phyloP scores from a whole-genome alignment of 1,140 invertebrate species.

The Plutomurus gul region DNA sequence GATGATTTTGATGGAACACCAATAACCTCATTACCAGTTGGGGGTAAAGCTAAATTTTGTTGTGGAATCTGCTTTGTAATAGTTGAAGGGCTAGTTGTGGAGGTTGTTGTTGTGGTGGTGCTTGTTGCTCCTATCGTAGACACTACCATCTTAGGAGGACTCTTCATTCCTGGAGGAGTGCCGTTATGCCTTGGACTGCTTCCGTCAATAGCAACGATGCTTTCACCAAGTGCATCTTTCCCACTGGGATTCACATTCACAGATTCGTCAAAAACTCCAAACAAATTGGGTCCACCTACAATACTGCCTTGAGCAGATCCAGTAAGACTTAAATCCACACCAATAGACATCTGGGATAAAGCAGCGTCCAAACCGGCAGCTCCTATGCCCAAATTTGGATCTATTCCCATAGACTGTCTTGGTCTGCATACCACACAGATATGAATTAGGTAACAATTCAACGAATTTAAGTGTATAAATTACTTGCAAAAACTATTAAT shows the following conservation, averaged over 20 bases:
- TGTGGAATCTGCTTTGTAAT: not conserved
- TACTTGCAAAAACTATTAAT: no score
- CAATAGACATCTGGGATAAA: slow-evolving; percentile 40
- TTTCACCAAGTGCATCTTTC: not conserved
- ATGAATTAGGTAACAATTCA: no score
- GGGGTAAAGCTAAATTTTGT: not conserved
- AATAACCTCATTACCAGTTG: not conserved
- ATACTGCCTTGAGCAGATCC: no score
- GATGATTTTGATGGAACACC: not conserved
- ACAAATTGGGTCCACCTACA: not conserved
- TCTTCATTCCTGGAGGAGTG: not conserved
- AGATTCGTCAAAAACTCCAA: slow-evolving; percentile 27
- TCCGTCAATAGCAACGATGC: not conserved
- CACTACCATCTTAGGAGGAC: not conserved
- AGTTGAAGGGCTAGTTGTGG: not conserved
- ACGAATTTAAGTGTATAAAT: no score
- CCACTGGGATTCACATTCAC: not conserved
- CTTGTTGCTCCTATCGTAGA: not conserved
- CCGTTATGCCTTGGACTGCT: not conserved
- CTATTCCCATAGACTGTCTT: slow-evolving; percentile 42
- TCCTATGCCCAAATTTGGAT: not conserved
- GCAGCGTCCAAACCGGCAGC: slow-evolving; percentile 32
- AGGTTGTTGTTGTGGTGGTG: not conserved
- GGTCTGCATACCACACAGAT: slow-evolving; percentile 32
- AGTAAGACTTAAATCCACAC: slow-evolving; percentile 11